Evolutionary conservation across 2,888 invertebrate genomes (phyloP).

Genomic region (Aspidiotus rigidus): DNA sequence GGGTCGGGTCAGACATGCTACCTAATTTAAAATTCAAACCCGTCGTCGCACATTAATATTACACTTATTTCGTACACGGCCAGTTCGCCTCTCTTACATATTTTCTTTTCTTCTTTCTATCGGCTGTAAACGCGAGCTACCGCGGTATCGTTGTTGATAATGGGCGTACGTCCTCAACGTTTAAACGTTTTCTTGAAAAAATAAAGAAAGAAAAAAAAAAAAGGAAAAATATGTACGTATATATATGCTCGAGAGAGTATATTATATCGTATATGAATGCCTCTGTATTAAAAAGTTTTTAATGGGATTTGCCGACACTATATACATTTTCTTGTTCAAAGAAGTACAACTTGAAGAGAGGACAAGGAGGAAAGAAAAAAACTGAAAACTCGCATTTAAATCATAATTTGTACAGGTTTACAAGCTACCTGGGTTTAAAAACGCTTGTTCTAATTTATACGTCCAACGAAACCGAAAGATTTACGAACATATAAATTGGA

Average conservation of each 20-base stretch:
- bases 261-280: too few relatives aligned
- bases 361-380: slow-evolving; percentile 1
- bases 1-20: slow-evolving; percentile 16
- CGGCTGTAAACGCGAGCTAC: slow-evolving; percentile 10
- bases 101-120: slow-evolving; percentile 2
- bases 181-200: background rate
- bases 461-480: background rate
- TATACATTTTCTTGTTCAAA: slow-evolving; percentile 4
- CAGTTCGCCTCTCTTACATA: background rate
- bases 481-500: background rate
- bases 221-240: background rate
- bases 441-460: slow-evolving; percentile 3
- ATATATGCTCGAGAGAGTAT: too few relatives aligned
- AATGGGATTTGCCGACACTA: slow-evolving; percentile 4
- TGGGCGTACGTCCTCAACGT: slow-evolving; percentile 6
- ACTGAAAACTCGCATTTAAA: slow-evolving; percentile 2
- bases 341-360: background rate
- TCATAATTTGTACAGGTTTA: slow-evolving; percentile 4
- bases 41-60: slow-evolving; percentile 19
- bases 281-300: background rate
- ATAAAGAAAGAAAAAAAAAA: slow-evolving; percentile 8
- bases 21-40: slow-evolving; percentile 17
- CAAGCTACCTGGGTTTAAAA: slow-evolving; percentile 1
- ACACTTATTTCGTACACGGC: slow-evolving; percentile 14
- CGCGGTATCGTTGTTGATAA: slow-evolving; percentile 6